Evolutionary conservation across 2,888 invertebrate genomes (phyloP).

Genomic region (Ophion costatus): DNA sequence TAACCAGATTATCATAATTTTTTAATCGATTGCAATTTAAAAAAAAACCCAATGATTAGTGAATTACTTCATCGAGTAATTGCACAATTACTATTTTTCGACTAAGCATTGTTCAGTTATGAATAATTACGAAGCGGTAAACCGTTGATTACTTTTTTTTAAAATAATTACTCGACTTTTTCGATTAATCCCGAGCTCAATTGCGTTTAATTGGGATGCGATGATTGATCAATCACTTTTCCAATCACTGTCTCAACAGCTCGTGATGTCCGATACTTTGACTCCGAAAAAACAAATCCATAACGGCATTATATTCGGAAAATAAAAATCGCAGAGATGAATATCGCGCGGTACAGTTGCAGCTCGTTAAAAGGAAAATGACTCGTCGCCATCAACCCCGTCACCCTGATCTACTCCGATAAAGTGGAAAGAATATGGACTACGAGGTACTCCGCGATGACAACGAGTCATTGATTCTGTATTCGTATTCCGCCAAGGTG

Average conservation of each 20-base stretch:
- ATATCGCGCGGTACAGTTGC: neutral
- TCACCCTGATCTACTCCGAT: neutral
- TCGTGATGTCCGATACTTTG: neutral
- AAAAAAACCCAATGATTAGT: neutral
- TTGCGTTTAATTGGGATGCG: neutral
- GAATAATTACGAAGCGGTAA: neutral
- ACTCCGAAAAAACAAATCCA: neutral
- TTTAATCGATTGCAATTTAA: neutral
- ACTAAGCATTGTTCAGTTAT: neutral
- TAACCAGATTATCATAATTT: too few relatives aligned
- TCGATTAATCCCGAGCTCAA: neutral
- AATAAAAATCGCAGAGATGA: neutral
- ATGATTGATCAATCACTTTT: neutral
- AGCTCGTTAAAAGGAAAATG: neutral
- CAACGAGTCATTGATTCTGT: constrained; percentile 45
- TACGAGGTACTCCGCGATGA: constrained; percentile 6
- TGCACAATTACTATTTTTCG: neutral
- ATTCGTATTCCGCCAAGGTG: constrained; percentile 53
- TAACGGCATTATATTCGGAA: neutral
- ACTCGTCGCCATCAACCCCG: neutral
- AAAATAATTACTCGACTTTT: neutral
- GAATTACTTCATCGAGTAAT: neutral
- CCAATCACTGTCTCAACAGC: neutral
- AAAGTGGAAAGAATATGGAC: neutral
- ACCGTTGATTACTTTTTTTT: neutral